A percentile compares a stretch with the other conserved stretches of the same genome.
phyloP scores from a whole-genome alignment of 2,888 invertebrate genomes.

The Zelleria hepariella region DNA sequence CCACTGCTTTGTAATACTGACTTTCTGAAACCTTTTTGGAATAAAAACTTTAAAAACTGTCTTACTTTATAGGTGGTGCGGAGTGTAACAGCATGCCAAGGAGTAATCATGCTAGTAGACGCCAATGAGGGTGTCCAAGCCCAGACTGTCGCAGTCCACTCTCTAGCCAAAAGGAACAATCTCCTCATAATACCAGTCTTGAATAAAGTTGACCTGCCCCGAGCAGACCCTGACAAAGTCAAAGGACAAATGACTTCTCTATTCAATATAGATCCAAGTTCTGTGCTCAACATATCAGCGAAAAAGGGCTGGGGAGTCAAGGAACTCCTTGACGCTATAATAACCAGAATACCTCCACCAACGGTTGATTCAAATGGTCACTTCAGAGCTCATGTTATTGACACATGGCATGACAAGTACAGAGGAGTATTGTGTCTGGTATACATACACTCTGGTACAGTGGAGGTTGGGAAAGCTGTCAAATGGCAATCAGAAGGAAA shows the following conservation, averaged over 20 bases:
- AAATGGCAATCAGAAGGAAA: constrained; percentile 80
- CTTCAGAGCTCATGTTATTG: constrained; percentile 89
- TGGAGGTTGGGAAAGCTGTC: constrained; percentile 83
- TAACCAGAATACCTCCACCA: constrained; percentile 85
- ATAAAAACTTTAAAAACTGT: no score
- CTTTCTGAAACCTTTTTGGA: no score
- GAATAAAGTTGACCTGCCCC: constrained; percentile 96
- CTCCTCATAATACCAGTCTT: constrained; percentile 91
- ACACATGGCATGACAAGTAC: constrained; percentile 94
- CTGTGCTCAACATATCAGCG: constrained; percentile 90
- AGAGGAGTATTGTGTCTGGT: constrained; percentile 83
- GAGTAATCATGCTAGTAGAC: constrained; percentile 94
- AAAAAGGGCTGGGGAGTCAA: constrained; percentile 90
- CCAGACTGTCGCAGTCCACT: constrained; percentile 97
- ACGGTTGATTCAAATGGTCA: constrained; percentile 68
- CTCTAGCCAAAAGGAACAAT: constrained; percentile 87
- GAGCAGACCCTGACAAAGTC: constrained; percentile 89
- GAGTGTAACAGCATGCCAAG: constrained; percentile 94
- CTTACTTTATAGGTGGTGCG: constrained; percentile 75
- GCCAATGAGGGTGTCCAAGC: constrained; percentile 97
- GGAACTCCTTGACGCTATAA: constrained; percentile 81
- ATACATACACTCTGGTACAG: constrained; percentile 82
- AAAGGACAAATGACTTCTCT: constrained; percentile 82
- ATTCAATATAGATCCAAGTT: constrained; percentile 83
- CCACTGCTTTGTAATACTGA: no score